Base-by-base conservation (phyloP, 2,113 vertebrate species). In the Indicator indicator region DNA sequence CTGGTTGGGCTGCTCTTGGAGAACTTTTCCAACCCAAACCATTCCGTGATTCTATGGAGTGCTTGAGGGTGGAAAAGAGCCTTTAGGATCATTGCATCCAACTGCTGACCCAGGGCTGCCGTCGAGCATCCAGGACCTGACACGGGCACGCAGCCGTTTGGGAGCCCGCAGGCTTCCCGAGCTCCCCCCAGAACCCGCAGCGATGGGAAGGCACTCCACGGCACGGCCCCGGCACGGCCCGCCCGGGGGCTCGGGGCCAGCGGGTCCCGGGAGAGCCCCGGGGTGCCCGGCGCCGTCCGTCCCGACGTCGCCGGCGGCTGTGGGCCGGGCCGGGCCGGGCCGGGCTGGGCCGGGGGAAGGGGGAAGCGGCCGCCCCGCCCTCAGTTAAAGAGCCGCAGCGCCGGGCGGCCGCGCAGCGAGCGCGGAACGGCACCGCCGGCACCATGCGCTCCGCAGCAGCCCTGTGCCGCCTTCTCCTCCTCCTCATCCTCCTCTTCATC, bases 361-460 rank as follows among this genome's bases (percentile, higher is more conserved):
- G 96, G 86, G 97, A 48, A 96, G 85, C 96, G 58, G 87, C 89
- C 63, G 97, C 97, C 68, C 97, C 97, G 94, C 95, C 96, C 68
- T 73, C 86, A 52, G 94, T 98, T 98, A 97, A 98, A 97, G 96
- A 90, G 93, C 94, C 24, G 87, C 80, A 44, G 82, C 95, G 52
- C 62, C 78, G 72, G 85, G 80, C 81, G 89, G 83, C 72, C 94
- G 96, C 89, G 74, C 86, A 54, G 88, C 86, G 97, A 95, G 76
- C 93, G 92, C 59, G 54, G 86, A 98, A 98, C 98, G 96, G 98
- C 96, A 97, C 95, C 93, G 91, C 97, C 97, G 97, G 97, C 98
- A 99, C 95, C 98, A 99, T 99, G 99, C 98, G 98, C 98, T 97
- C 97, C 98, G 96, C 97, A 97, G 89, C 94, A 97, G 97, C 98